Base-by-base conservation (phyloP, 1,140 invertebrate genomes). In the Leucophenga varia region DNA sequence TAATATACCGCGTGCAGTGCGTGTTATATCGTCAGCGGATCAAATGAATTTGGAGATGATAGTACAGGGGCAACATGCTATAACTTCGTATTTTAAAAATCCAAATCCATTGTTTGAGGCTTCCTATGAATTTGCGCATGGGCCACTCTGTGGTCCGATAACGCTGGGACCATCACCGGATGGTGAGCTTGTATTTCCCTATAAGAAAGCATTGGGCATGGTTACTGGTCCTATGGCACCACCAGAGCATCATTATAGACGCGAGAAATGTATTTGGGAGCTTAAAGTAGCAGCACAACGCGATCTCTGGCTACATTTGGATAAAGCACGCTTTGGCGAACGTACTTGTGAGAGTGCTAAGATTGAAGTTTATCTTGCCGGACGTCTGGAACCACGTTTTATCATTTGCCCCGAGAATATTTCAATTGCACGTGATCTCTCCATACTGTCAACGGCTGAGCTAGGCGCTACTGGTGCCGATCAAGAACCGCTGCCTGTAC, bases 191-290 rank as follows among this genome's bases (percentile, higher is more conserved):
- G 84, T 89, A 41, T 92, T 91, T 68, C 91, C 90, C 0, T 87
- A 88, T 61, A 88, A 89, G 64, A 89, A 91, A 64, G 88, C 88
- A 0, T 77, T 91, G 31, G 87, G 88, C 2, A 61, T 72, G 61
- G 68, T 72, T 1, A 59, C 65, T 0, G 68, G 72, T 3, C 64
- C 67, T 6, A 74, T 72, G 65, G 67, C 64, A 0, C 61, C 63
- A 14, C 71, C 71, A 1, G 70, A 73, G 38, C 70, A 73, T 41
- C 65, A 73, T 17, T 73, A 72, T 32, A 83, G 88, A 43, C 81
- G 83, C 1, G 87, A 92, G 39, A 87, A 89, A 55, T 94, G 90
- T 65, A 89, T 93, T 42, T 93, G 90, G 90, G 90, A 93, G 61
- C 77, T 93, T 19, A 82, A 84, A 46, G 88, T 92, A 3, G 88